phyloP scores from a whole-genome alignment of 2,888 invertebrate genomes.

The Belgica antarctica region DNA sequence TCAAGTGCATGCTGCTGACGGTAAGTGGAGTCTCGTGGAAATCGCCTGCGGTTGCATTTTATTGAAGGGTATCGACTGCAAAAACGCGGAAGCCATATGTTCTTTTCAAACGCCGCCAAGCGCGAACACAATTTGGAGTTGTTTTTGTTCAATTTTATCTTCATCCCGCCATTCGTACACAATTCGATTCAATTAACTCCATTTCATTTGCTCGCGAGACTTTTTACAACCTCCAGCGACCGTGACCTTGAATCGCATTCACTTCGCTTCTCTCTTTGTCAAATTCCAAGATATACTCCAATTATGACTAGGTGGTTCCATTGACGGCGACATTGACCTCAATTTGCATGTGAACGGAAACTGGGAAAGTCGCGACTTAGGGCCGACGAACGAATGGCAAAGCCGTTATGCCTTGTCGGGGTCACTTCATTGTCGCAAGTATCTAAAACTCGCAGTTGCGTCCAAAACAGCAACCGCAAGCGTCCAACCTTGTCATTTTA shows the following conservation, averaged over 20 bases:
- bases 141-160: background rate
- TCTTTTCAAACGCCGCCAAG: background rate
- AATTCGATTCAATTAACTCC: constrained; percentile 3
- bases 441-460: background rate
- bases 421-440: no score
- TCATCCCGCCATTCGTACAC: background rate
- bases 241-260: constrained; percentile 38
- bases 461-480: no score
- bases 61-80: background rate
- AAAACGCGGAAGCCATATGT: background rate
- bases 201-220: constrained; percentile 1
- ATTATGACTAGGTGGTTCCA: constrained; percentile 23
- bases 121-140: background rate
- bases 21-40: constrained; percentile 59
- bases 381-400: no score
- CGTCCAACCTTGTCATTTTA: no score
- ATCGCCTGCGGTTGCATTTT: background rate
- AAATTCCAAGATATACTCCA: no score
- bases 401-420: no score
- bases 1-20: constrained; percentile 88
- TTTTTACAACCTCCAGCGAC: constrained; percentile 18
- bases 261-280: background rate
- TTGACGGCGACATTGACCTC: constrained; percentile 34
- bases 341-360: no score
- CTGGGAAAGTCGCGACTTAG: no score